Evolutionary conservation across 30 jellyfish, hydroid and myxozoan species (phyloP).

Genomic region (Sanderia malayensis): DNA sequence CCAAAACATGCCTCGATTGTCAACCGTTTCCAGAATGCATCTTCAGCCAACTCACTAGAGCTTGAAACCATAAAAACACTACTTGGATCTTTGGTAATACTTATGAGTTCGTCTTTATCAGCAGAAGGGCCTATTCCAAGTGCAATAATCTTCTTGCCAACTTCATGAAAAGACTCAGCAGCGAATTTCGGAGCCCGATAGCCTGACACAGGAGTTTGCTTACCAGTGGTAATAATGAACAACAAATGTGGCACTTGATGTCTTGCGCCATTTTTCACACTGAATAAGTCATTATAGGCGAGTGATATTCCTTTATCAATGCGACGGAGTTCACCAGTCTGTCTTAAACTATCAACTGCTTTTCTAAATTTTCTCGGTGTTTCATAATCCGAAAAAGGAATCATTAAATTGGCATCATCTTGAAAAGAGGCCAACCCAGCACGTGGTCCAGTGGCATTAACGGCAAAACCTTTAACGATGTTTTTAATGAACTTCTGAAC

Average conservation of each 20-base stretch:
- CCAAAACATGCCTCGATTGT: conserved; percentile 43
- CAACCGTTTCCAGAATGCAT: conserved; percentile 29
- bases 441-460: conserved; percentile 77
- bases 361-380: conserved; percentile 49
- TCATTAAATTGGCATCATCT: conserved; percentile 33
- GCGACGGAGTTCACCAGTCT: conserved; percentile 46
- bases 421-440: conserved; percentile 76
- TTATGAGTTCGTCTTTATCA: conserved; percentile 45
- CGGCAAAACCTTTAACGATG: conserved; percentile 64
- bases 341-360: conserved; percentile 62
- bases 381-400: conserved; percentile 52
- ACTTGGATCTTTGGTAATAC: conserved; percentile 51
- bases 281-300: conserved; percentile 44
- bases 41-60: conserved; percentile 26
- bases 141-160: conserved; percentile 56
- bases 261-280: conserved; percentile 43
- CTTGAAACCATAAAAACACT: conserved; percentile 39
- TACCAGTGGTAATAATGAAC: conserved; percentile 72
- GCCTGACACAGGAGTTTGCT: conserved; percentile 51
- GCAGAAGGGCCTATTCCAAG: conserved; percentile 71
- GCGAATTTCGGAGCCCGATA: conserved; percentile 42
- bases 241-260: conserved; percentile 37
- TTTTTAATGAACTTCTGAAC: conserved; percentile 47
- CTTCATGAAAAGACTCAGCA: conserved; percentile 71
- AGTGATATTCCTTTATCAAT: conserved; percentile 55